phyloP scores from a whole-genome alignment of 2,797 vertebrate genomes.

The Paguma larvata region DNA sequence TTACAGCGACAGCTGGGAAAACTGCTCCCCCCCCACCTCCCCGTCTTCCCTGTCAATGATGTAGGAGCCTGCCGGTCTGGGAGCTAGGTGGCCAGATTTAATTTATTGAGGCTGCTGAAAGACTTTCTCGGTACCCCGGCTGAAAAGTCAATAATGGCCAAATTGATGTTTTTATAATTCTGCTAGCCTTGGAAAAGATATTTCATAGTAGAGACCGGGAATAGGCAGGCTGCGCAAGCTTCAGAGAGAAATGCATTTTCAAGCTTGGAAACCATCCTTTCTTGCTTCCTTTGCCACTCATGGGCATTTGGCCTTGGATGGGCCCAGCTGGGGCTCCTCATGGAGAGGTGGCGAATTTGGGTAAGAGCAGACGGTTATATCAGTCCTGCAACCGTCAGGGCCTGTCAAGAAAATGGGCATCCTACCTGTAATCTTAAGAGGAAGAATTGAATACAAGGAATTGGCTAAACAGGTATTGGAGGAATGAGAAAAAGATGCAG shows the following conservation, averaged over 20 bases:
- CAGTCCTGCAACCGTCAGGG: neutral
- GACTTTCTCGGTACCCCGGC: constrained; percentile 76
- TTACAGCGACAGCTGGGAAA: constrained; percentile 72
- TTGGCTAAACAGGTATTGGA: neutral
- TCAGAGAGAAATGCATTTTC: constrained; percentile 41
- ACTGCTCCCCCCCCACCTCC: constrained; percentile 50
- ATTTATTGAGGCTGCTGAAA: constrained; percentile 84
- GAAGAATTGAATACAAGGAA: neutral
- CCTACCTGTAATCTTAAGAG: neutral
- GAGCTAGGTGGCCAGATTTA: constrained; percentile 76
- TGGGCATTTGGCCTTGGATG: neutral
- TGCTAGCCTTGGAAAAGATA: constrained; percentile 80
- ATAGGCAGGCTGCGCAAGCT: constrained; percentile 14
- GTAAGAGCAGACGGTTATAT: neutral
- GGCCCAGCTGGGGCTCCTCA: neutral
- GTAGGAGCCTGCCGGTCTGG: constrained; percentile 83
- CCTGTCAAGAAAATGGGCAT: neutral
- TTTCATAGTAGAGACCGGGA: constrained; percentile 36
- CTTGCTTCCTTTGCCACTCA: neutral
- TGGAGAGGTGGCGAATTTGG: neutral
- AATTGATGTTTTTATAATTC: constrained; percentile 85
- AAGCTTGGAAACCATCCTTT: constrained; percentile 7
- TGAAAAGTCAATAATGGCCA: constrained; percentile 86
- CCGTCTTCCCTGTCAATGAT: constrained; percentile 63
- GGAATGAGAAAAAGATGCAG: neutral